Conservation (phyloP, 2,797 vertebrate genomes). For the Somateria mollissima region DNA sequence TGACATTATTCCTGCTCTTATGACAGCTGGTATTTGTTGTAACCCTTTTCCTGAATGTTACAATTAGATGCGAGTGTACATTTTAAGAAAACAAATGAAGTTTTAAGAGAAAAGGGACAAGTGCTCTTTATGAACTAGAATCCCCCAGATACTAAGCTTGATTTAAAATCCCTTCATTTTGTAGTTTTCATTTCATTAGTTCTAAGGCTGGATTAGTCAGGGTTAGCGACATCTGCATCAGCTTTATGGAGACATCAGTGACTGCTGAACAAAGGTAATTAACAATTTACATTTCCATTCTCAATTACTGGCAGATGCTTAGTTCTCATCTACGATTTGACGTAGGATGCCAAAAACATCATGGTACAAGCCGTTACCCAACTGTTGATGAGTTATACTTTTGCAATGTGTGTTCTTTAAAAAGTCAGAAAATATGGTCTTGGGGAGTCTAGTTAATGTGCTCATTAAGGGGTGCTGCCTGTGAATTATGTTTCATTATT, state of each 20-base stretch:
- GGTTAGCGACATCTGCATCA: neutral
- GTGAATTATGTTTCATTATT: accelerated
- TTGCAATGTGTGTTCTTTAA: neutral
- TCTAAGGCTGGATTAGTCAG: neutral
- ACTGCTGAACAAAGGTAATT: neutral
- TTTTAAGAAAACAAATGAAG: neutral
- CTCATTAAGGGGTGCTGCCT: accelerated
- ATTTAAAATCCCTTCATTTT: neutral
- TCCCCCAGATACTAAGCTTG: neutral
- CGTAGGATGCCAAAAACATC: neutral
- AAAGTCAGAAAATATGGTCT: neutral
- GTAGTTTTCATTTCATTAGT: neutral
- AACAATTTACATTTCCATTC: neutral
- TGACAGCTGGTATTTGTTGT: neutral
- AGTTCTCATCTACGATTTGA: neutral
- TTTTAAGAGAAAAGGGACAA: neutral
- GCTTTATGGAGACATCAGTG: neutral
- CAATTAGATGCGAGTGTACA: accelerated
- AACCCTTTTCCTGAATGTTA: neutral
- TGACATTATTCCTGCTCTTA: neutral
- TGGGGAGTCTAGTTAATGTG: neutral
- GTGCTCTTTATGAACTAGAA: neutral
- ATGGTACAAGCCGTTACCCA: neutral
- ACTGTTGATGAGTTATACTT: neutral
- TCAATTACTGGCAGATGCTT: neutral